Conservation (phyloP, 2,888 invertebrate species). For the Drosophila mettleri region DNA sequence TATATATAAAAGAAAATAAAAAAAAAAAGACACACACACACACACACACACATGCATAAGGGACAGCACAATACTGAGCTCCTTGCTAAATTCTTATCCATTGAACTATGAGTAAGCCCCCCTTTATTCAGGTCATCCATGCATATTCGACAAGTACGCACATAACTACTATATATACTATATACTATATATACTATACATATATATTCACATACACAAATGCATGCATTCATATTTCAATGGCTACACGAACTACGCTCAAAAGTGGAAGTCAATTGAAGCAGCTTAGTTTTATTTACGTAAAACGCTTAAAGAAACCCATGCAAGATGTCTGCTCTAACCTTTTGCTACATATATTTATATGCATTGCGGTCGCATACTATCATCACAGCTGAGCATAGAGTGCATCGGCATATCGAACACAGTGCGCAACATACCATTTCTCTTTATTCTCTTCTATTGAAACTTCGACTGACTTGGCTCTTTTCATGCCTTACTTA, state of each 20-base stretch:
- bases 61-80: slow-evolving; percentile 21
- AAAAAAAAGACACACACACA: background rate
- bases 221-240: slow-evolving; percentile 36
- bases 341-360: slow-evolving; percentile 26
- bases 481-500: background rate
- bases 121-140: slow-evolving; percentile 68
- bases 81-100: slow-evolving; percentile 59
- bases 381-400: background rate
- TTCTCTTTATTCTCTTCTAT: background rate
- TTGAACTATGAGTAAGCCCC: slow-evolving; percentile 65
- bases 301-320: slow-evolving; percentile 28
- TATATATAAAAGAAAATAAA: slow-evolving; percentile 1
- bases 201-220: background rate
- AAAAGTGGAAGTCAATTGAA: slow-evolving; percentile 68
- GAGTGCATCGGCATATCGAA: background rate
- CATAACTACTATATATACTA: background rate
- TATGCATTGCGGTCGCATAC: background rate
- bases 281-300: slow-evolving; percentile 68
- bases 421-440: background rate
- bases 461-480: background rate
- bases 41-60: slow-evolving; percentile 1
- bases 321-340: slow-evolving; percentile 20
- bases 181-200: background rate
- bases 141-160: slow-evolving; percentile 20
- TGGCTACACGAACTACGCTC: slow-evolving; percentile 23